phyloP scores from a whole-genome alignment of 2,888 invertebrate species.

The Macrophya alboannulata region DNA sequence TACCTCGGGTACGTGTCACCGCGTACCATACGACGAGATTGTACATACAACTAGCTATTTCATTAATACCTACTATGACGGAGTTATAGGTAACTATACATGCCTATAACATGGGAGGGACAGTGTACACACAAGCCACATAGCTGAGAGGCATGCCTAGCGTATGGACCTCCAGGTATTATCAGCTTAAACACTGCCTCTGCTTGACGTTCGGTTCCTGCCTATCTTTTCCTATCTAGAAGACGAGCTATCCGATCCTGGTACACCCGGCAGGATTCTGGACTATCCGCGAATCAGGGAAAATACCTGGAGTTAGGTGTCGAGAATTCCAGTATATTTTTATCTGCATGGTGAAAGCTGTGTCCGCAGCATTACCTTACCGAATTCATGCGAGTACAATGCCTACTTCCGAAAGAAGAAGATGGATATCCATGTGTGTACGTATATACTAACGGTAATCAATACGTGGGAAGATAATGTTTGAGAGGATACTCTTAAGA shows the following conservation, averaged over 20 bases:
- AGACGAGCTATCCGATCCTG: not conserved
- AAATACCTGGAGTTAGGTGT: too few relatives aligned
- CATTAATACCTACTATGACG: constrained; percentile 58
- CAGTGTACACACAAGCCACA: constrained; percentile 10
- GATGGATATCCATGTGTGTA: too few relatives aligned
- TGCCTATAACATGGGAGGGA: constrained; percentile 13
- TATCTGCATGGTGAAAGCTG: too few relatives aligned
- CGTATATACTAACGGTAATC: not conserved
- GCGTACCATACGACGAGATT: constrained; percentile 53
- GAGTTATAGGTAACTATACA: not conserved
- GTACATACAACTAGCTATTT: constrained; percentile 56
- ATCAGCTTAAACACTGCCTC: constrained; percentile 66
- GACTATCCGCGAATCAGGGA: not conserved
- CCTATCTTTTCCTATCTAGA: not conserved
- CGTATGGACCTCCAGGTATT: constrained; percentile 59
- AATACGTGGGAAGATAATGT: constrained; percentile 14
- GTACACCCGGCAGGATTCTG: not conserved
- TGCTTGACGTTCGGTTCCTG: constrained; percentile 60
- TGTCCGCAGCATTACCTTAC: too few relatives aligned
- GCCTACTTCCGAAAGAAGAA: too few relatives aligned
- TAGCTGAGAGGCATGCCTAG: not conserved
- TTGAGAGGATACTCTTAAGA: constrained; percentile 66
- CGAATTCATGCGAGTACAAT: too few relatives aligned
- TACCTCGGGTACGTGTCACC: constrained; percentile 62
- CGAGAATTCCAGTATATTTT: too few relatives aligned